Base-by-base conservation (phyloP, 2,113 vertebrate genomes). In the Marcusenius ussheri region DNA sequence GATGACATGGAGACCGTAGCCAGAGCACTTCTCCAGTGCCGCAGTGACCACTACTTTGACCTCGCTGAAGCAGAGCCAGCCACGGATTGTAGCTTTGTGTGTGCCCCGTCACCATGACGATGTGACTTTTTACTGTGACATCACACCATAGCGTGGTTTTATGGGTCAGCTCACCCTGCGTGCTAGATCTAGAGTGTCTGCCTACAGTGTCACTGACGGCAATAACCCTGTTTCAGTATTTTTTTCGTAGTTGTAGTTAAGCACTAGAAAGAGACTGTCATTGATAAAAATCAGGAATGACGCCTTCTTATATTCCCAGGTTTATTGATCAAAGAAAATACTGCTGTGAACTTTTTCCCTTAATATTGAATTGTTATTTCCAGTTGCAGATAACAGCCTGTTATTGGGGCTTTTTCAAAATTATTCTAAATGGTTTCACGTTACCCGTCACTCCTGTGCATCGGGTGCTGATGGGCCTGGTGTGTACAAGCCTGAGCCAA, bases 1-100 rank as follows among this genome's bases (percentile, higher is more conserved):
- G 62, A 91, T 1, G 91, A 95, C 24, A 89, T 96, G 86, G 97
- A 97, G 90, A 91, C 83, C 10, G 93, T 90, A 2, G 96, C 96
- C 0, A 7, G 93, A 3, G 93, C 93, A 62, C 74, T 96, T 19
- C 90, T 96, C 1, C 94, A 94, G n/a, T 70, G 86, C 90, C 92
- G 88, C 56, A 88, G 88, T 90, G 66, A 88, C 17, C 35, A 19
- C 31, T 46, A 87, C 77, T 49, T 17, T n/a, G 83, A 5, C 24
- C 13, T 24, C 10, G 19, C 35, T 66, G 5, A 50, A 53, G 27
- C 11, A 87, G 39, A 91, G 47, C 35, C 83, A 56, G 39, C 47
- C 8, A 47, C n/a, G 1, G 80, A 80, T 42, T 10, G 46, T 3
- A 35, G 53, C 45, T 31, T 51, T 31, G 15, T 77, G 50, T 91